Conservation (phyloP, 2,113 vertebrate species). For the Chaenocephalus aceratus region DNA sequence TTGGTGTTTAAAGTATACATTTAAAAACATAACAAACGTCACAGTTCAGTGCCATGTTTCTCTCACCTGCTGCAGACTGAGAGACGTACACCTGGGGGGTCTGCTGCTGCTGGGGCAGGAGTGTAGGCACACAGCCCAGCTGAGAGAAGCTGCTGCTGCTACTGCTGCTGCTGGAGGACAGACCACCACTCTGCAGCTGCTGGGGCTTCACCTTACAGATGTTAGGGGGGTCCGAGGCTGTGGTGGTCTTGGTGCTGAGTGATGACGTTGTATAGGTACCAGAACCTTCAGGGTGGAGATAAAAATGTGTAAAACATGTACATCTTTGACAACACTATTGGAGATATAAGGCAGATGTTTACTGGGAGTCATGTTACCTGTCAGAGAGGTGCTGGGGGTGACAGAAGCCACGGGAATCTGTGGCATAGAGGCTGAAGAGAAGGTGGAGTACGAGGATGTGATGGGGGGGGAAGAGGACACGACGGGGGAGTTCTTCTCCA, state of each 20-base stretch:
- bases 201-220: constrained; percentile 99
- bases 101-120: constrained; percentile 96
- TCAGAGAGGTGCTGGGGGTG: constrained; percentile 94
- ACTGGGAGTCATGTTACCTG: constrained; percentile 82
- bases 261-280: constrained; percentile 97
- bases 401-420: constrained; percentile 98
- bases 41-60: too few species aligned
- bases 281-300: constrained; percentile 83
- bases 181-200: constrained; percentile 90
- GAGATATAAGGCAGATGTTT: too few species aligned
- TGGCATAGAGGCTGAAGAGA: constrained; percentile 94
- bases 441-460: constrained; percentile 91
- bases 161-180: constrained; percentile 81
- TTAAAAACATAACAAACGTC: too few species aligned
- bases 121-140: constrained; percentile 93
- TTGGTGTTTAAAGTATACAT: background rate
- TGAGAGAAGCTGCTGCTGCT: constrained; percentile 93
- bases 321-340: too few species aligned
- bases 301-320: background rate
- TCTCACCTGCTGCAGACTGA: constrained; percentile 96
- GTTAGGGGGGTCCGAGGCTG: constrained; percentile 96
- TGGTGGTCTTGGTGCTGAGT: constrained; percentile 94
- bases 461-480: constrained; percentile 92
- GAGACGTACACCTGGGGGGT: constrained; percentile 97
- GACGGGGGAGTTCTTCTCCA: constrained; percentile 94